Evolutionary conservation across 35 echinoderm and acorn worm species (phyloP).

Genomic region (Hemicentrotus pulcherrimus): DNA sequence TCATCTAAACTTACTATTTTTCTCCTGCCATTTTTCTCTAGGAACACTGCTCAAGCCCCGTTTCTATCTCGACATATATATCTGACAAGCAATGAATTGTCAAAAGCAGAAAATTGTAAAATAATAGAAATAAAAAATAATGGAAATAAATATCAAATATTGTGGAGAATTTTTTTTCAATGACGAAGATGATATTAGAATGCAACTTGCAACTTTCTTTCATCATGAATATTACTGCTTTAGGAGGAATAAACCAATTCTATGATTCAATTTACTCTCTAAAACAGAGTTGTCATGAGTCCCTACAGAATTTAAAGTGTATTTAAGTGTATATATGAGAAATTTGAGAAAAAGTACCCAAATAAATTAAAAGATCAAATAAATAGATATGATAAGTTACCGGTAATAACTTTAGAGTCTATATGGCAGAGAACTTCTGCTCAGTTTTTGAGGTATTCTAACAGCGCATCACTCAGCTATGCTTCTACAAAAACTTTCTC

Average conservation of each 20-base stretch:
- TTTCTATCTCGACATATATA: background rate
- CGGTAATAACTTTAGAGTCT: background rate
- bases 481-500: conserved; percentile 17
- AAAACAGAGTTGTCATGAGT: too few species aligned
- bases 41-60: background rate
- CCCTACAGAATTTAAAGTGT: too few species aligned
- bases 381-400: background rate
- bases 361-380: background rate
- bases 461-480: background rate
- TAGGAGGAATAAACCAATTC: too few species aligned
- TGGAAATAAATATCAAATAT: background rate
- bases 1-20: background rate
- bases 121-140: background rate
- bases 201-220: too few species aligned
- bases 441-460: background rate
- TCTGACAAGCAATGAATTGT: background rate
- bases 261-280: too few species aligned
- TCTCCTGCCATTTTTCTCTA: background rate
- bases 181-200: too few species aligned
- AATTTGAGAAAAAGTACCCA: too few species aligned
- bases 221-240: too few species aligned
- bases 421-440: background rate
- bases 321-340: too few species aligned
- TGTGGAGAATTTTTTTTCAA: background rate
- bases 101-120: background rate